Conservation (phyloP, 2,888 invertebrate genomes). For the Drosophila ustulata region DNA sequence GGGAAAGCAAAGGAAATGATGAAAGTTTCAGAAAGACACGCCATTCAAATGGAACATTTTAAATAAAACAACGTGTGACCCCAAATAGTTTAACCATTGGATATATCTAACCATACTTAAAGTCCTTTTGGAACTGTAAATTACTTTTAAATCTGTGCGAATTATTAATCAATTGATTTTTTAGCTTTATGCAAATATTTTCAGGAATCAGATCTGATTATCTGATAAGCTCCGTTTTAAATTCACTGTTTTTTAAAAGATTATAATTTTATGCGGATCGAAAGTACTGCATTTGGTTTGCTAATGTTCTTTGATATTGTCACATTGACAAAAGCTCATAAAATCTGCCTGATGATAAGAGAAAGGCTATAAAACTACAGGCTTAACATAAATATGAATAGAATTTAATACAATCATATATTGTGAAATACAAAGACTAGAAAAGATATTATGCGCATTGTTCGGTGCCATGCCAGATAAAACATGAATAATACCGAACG, state of each 20-base stretch:
- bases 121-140: too few relatives aligned
- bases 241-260: neutral
- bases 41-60: neutral
- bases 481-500: neutral
- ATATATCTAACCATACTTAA: too few relatives aligned
- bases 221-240: neutral
- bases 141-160: too few relatives aligned
- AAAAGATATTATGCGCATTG: neutral
- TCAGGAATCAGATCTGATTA: neutral
- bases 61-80: too few relatives aligned
- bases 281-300: neutral
- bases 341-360: neutral
- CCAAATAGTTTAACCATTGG: too few relatives aligned
- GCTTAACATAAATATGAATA: neutral
- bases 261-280: neutral
- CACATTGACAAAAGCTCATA: neutral
- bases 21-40: neutral
- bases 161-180: too few relatives aligned
- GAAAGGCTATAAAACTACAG: neutral
- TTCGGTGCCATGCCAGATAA: neutral
- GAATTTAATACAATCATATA: neutral
- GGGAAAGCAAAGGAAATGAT: neutral
- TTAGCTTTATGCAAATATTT: too few relatives aligned
- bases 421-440: conserved; percentile 1
- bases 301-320: neutral